A percentile compares a stretch with the other conserved stretches of the same genome.
Conservation (phyloP, 2,888 invertebrate genomes). For the Lordiphosa andalusiaca region DNA sequence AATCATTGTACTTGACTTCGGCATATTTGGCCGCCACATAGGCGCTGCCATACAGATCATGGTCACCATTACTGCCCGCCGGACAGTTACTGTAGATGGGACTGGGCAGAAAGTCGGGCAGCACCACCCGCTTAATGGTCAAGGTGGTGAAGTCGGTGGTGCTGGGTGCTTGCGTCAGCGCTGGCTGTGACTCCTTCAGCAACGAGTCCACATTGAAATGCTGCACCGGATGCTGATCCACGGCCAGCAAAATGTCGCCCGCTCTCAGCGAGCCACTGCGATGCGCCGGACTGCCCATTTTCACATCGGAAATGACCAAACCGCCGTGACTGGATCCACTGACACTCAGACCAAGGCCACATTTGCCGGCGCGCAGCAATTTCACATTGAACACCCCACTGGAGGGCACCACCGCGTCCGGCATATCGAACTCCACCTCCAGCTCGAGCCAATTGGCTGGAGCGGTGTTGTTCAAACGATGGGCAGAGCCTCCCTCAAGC, state of each 20-base stretch:
- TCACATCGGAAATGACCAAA: conserved; percentile 92
- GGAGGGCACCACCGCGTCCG: conserved; percentile 93
- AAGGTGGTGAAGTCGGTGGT: conserved; percentile 76
- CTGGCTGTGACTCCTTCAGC: conserved; percentile 70
- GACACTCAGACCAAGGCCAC: conserved; percentile 94
- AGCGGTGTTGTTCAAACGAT: conserved; percentile 13
- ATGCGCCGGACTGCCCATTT: conserved; percentile 94
- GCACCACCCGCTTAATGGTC: conserved; percentile 78
- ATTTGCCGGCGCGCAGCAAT: conserved; percentile 86
- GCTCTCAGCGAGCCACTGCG: conserved; percentile 92
- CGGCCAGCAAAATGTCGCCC: conserved; percentile 92
- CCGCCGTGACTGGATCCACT: conserved; percentile 84
- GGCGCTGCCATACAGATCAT: conserved; percentile 77
- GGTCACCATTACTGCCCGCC: conserved; percentile 59
- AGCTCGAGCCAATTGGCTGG: conserved; percentile 86
- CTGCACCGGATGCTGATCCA: conserved; percentile 90
- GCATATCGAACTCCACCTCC: conserved; percentile 93
- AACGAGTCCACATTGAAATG: conserved; percentile 80
- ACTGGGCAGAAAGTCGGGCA: conserved; percentile 79
- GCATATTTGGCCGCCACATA: conserved; percentile 72
- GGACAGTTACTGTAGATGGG: conserved; percentile 79
- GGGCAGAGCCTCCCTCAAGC: conserved; percentile 67
- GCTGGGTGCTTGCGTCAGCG: background rate
- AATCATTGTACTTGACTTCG: conserved; percentile 74
- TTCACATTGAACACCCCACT: conserved; percentile 95